phyloP scores from a whole-genome alignment of 2,888 invertebrate species.

The Megamerina dolium region DNA sequence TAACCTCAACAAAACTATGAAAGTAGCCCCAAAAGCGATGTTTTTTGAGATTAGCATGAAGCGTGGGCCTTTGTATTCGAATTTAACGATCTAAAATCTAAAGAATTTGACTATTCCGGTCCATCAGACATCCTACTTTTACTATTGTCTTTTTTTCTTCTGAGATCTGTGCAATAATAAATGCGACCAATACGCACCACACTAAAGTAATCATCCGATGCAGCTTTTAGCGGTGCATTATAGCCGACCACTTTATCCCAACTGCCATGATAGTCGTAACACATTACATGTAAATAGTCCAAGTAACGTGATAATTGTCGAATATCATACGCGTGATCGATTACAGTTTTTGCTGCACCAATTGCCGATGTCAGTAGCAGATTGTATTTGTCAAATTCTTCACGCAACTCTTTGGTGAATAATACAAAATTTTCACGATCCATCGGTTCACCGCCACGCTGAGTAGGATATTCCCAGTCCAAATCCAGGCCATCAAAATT shows the following conservation, averaged over 20 bases:
- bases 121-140: too few relatives aligned
- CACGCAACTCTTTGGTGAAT: constrained; percentile 71
- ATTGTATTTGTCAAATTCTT: constrained; percentile 62
- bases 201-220: constrained; percentile 53
- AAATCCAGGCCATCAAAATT: constrained; percentile 48
- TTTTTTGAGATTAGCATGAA: too few relatives aligned
- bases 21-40: too few relatives aligned
- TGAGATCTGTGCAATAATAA: too few relatives aligned
- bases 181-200: too few relatives aligned
- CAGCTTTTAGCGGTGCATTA: constrained; percentile 65
- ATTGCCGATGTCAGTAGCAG: constrained; percentile 76
- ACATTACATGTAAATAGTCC: constrained; percentile 77
- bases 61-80: too few relatives aligned
- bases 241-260: constrained; percentile 73
- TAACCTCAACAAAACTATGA: too few relatives aligned
- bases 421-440: constrained; percentile 73
- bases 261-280: constrained; percentile 82
- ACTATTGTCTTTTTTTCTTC: too few relatives aligned
- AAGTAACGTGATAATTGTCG: constrained; percentile 61
- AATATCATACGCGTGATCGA: constrained; percentile 73
- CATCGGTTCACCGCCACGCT: constrained; percentile 65
- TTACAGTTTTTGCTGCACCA: constrained; percentile 69
- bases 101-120: too few relatives aligned
- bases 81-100: too few relatives aligned
- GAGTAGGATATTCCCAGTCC: constrained; percentile 82